Conservation (phyloP, 2,113 vertebrate genomes). For the Tragelaphus scriptus region DNA sequence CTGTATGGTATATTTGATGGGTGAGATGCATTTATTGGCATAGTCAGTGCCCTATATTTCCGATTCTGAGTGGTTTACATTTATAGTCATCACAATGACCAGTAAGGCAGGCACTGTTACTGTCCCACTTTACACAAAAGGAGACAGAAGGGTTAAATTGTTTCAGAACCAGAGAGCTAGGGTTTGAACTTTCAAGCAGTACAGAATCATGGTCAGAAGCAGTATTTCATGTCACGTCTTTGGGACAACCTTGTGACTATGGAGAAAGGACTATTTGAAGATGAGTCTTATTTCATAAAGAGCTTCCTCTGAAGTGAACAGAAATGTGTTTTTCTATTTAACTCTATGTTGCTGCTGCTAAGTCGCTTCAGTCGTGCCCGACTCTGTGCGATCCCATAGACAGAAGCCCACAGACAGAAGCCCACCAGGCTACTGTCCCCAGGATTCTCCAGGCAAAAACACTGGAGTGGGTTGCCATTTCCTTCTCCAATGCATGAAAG, state of each 20-base stretch:
- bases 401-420: too few species aligned
- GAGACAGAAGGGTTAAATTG: neutral
- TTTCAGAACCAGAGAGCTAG: neutral
- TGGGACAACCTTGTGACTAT: neutral
- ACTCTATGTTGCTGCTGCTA: neutral
- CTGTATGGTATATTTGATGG: neutral
- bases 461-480: too few species aligned
- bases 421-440: too few species aligned
- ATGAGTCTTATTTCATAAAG: neutral
- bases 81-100: neutral
- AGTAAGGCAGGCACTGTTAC: too few species aligned
- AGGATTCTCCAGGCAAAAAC: too few species aligned
- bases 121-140: neutral
- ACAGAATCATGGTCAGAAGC: neutral
- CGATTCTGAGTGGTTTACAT: neutral
- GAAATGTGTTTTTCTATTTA: neutral
- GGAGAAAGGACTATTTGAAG: neutral
- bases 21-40: neutral
- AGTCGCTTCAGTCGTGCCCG: too few species aligned
- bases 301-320: neutral
- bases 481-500: too few species aligned
- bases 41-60: neutral
- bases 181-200: neutral
- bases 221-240: neutral
- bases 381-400: too few species aligned